phyloP scores from a whole-genome alignment of 2,797 vertebrate genomes.

The Florisuga fusca region DNA sequence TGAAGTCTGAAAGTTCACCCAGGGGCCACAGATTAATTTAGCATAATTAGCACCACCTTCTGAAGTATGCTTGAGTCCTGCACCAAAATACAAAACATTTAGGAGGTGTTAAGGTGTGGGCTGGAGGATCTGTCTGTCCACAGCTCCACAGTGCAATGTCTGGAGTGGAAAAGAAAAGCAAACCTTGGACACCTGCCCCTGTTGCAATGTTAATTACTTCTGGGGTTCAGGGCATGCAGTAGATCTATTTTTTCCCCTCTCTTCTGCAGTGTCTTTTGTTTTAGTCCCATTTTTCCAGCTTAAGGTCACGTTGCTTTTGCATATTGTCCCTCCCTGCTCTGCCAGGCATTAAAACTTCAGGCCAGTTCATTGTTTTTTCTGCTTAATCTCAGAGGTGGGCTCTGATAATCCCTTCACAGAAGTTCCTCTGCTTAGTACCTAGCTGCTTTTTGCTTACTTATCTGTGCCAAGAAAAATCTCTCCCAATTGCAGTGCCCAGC shows the following conservation, averaged over 20 bases:
- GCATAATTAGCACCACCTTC: not conserved
- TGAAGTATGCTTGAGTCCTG: not conserved
- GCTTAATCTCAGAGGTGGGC: not conserved
- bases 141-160: not conserved
- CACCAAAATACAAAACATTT: not conserved
- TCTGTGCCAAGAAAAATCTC: not conserved
- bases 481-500: not conserved
- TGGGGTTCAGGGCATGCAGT: not conserved
- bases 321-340: not conserved
- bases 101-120: not conserved
- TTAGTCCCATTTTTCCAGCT: not conserved
- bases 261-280: not conserved
- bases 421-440: not conserved
- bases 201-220: not conserved
- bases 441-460: not conserved
- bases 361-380: not conserved
- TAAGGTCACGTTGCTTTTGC: not conserved
- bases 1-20: not conserved
- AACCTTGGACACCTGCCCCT: not conserved
- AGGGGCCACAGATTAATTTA: rapidly evolving
- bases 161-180: not conserved
- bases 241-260: not conserved
- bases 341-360: not conserved
- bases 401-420: not conserved
- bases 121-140: not conserved